Base-by-base conservation (phyloP, 2,113 vertebrate genomes). In the Cebus imitator region DNA sequence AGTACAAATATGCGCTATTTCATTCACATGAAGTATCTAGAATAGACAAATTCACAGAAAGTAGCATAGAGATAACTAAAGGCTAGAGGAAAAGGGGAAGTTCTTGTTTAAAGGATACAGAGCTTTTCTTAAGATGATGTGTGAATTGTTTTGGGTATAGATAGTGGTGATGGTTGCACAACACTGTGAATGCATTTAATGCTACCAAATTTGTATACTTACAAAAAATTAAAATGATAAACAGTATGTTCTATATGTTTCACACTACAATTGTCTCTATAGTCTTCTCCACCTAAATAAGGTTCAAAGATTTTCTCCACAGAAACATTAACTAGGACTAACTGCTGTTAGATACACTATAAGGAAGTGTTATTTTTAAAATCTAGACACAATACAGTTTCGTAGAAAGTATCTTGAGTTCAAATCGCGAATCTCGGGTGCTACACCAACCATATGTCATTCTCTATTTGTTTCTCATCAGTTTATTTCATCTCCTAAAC, bases 401-500 rank as follows among this genome's bases (percentile, higher is more conserved):
- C 35, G 30, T 18, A 82, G 68, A 78, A 79, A 18, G 40, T 76
- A 68, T 85, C 16, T 55, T 55, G 17, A 55, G 52, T 35, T 55
- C 68, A 91, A 50, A 58, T 40, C 6, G 50, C 16, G 25, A 83
- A 70, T 35, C 5, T 30, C 8, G 5, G 25, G 6, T 55, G 20
- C 25, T 20, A 50, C 6, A 68, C 8, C 37, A 35, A 57, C 2
- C n/a, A 27, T 16, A 12, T 20, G 8, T 27, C 61, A 43, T 75
- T 61, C n/a, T 82, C 50, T 70, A 35, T 66, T 23, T 91, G 73
- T 27, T 95, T 73, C 91, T 55, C 25, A 84, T 35, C 27, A 73
- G 35, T 35, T 82, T 82, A 88, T 83, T 93, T 93, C 43, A 96
- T 61, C 32, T 70, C 37, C 68, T 94, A 80, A 96, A 70, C 86